Evolutionary conservation across 2,797 vertebrate species (phyloP).

Genomic region (Danio choprae): DNA sequence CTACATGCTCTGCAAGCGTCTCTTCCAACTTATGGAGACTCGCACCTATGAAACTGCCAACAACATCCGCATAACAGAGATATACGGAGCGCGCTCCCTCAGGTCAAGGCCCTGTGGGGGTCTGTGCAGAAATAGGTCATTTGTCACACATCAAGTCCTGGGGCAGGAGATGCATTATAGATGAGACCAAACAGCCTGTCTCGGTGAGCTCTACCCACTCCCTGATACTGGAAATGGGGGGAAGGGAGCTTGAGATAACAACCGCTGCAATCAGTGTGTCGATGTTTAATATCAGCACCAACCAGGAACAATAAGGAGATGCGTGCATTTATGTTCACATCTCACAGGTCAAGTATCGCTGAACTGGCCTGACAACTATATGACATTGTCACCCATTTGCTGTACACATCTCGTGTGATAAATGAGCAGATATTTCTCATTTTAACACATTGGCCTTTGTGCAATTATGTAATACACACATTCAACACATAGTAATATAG

Average conservation of each 20-base stretch:
- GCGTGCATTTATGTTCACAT: neutral
- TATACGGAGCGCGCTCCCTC: constrained; percentile 60
- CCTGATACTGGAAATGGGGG: constrained; percentile 55
- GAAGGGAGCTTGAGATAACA: constrained; percentile 67
- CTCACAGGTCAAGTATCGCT: neutral
- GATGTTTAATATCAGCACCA: constrained; percentile 51
- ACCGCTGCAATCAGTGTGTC: constrained; percentile 70
- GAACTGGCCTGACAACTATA: constrained; percentile 14
- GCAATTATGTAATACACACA: constrained; percentile 11
- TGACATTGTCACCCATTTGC: neutral
- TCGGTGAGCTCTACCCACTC: constrained; percentile 78
- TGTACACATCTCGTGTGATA: neutral
- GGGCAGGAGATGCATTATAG: constrained; percentile 82
- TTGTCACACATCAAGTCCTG: constrained; percentile 85
- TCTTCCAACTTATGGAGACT: constrained; percentile 25
- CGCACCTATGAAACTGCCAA: constrained; percentile 39
- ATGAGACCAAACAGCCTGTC: constrained; percentile 84
- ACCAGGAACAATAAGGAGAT: constrained; percentile 11
- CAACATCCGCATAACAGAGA: constrained; percentile 37
- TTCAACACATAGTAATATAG: neutral
- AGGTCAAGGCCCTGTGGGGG: constrained; percentile 81
- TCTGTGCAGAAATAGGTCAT: constrained; percentile 86
- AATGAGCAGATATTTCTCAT: no score
- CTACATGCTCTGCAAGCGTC: constrained; percentile 21
- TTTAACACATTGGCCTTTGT: constrained; percentile 5